Evolutionary conservation across 2,888 invertebrate genomes (phyloP).

Genomic region (Gastrophysa polygoni): DNA sequence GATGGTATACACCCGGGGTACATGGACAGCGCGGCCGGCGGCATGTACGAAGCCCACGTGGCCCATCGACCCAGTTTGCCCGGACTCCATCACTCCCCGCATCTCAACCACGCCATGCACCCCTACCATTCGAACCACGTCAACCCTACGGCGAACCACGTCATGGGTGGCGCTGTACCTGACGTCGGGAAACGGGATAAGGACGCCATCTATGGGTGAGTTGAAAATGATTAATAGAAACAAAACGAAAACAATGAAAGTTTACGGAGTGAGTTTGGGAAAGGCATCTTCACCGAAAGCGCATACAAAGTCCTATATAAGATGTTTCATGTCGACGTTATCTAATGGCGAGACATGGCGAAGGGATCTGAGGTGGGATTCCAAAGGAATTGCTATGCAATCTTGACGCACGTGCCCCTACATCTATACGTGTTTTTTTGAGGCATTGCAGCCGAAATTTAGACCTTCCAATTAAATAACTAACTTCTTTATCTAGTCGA

Average conservation of each 20-base stretch:
- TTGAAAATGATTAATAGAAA: slow-evolving; percentile 44
- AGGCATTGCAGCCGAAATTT: too few relatives aligned
- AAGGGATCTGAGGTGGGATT: too few relatives aligned
- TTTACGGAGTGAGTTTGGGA: neutral
- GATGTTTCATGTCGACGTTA: too few relatives aligned
- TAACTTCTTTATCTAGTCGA: too few relatives aligned
- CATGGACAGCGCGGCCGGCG: slow-evolving; percentile 75
- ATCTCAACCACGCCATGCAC: slow-evolving; percentile 82
- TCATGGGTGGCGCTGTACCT: slow-evolving; percentile 78
- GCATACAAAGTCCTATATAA: too few relatives aligned
- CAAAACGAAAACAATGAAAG: neutral
- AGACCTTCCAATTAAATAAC: too few relatives aligned
- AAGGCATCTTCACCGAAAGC: too few relatives aligned
- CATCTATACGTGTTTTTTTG: too few relatives aligned
- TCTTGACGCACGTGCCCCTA: too few relatives aligned
- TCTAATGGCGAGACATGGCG: too few relatives aligned
- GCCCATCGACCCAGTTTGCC: slow-evolving; percentile 68
- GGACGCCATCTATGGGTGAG: slow-evolving; percentile 99
- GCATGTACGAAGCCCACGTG: slow-evolving; percentile 80
- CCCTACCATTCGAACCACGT: slow-evolving; percentile 75
- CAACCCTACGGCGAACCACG: slow-evolving; percentile 79
- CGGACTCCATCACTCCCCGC: slow-evolving; percentile 78
- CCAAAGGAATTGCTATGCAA: too few relatives aligned
- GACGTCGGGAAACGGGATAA: slow-evolving; percentile 97
- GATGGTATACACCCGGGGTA: slow-evolving; percentile 92